Evolutionary conservation across 2,888 invertebrate species (phyloP).

Genomic region (Drosophila phalerata): DNA sequence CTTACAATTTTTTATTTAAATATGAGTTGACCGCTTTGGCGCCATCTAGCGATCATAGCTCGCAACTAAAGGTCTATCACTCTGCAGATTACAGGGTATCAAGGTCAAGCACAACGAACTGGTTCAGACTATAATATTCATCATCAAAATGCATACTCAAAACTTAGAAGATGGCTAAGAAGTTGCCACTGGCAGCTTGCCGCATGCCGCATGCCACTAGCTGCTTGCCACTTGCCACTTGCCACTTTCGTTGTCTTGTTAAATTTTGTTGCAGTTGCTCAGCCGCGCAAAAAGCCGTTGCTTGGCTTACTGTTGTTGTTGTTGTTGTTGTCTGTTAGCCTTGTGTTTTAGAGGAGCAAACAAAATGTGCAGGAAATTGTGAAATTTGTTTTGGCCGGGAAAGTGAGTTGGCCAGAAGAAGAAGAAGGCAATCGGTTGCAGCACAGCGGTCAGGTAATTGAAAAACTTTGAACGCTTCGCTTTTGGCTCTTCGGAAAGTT

Average conservation of each 20-base stretch:
- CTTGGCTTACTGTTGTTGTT: conserved; percentile 7
- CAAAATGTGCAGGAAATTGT: conserved; percentile 34
- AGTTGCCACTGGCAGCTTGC: conserved; percentile 24
- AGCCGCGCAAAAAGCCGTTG: conserved; percentile 42
- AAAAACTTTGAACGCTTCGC: conserved; percentile 66
- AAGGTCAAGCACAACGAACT: background rate
- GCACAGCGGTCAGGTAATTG: conserved; percentile 71
- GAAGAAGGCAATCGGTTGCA: conserved; percentile 31
- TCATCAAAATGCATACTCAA: conserved; percentile 47
- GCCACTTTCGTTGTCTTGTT: conserved; percentile 60
- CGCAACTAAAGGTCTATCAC: too few species aligned
- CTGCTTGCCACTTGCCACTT: conserved; percentile 31
- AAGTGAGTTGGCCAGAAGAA: conserved; percentile 15
- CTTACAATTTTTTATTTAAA: too few species aligned
- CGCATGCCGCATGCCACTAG: conserved; percentile 22
- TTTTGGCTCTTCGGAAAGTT: conserved; percentile 50
- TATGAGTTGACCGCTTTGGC: too few species aligned
- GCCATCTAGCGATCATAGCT: too few species aligned
- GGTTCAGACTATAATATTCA: conserved; percentile 40
- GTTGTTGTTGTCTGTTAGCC: conserved; percentile 21
- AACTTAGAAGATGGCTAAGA: conserved; percentile 19
- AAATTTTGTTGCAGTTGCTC: conserved; percentile 40
- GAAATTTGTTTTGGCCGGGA: conserved; percentile 22
- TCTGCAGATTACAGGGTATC: background rate
- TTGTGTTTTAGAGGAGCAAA: conserved; percentile 31